Evolutionary conservation across 2,797 vertebrate genomes (phyloP), one percentile per base, ranked within the genome.

Genomic region (Xiphorhynchus erythropygius): DNA sequence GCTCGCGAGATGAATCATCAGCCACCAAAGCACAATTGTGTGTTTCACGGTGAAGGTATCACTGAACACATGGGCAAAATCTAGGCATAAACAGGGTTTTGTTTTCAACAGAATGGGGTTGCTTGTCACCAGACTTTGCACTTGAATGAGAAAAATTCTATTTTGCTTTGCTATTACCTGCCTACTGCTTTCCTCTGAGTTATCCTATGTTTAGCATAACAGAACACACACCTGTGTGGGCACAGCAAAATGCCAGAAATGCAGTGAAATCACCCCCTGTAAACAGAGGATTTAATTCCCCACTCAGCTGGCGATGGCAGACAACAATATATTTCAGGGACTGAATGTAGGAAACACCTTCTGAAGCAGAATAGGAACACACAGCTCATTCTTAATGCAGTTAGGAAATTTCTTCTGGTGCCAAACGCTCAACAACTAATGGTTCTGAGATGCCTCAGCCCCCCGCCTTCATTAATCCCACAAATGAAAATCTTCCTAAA

Each of bases 311-410:
- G 44, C 44, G 50, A 56, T 46, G 47, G 89, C 68, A 84, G 57
- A 53, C 71, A 88, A 62, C 71, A 88, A 59, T 55, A 22, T 67
- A 57, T 57, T 81, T 87, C 85, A 84, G 69, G 92, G 94, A 90
- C 67, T 84, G 75, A 74, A 93, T 69, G 76, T 63, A 56, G 42
- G 55, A 80, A 94, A 53, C 69, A 70, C 0, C 2, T 57, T 86
- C 25, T 39, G 49, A 85, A 95, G 84, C 64, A 93, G 23, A 69
- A 13, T 21, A 64, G 86, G 18, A 68, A 63, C 22, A 67, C 42
- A 35, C 6, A 87, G 78, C 32, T 94, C 6, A 1, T 46, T 60
- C 53, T 49, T 37, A 62, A 78, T 68, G 64, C 27, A 69, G 52
- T 27, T 67, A 55, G 46, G 67, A 90, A 81, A 93, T 57, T 91